Evolutionary conservation across 1,140 invertebrate species (phyloP).

Genomic region (Neotoxoptera formosana): DNA sequence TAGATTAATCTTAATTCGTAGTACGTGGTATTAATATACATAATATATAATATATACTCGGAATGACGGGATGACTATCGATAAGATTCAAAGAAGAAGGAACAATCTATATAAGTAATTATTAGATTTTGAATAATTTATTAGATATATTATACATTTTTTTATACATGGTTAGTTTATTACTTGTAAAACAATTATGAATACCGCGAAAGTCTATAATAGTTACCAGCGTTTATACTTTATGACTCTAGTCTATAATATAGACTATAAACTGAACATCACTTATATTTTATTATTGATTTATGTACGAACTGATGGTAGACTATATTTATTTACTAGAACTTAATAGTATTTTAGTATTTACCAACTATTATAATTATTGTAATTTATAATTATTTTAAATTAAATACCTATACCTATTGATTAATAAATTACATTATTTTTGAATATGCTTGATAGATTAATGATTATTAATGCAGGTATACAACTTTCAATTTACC

Average conservation of each 20-base stretch:
- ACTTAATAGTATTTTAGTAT: not conserved
- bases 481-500: no score
- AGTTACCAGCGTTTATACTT: not conserved
- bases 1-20: not conserved
- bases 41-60: not conserved
- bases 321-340: not conserved
- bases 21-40: not conserved
- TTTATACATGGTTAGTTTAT: not conserved
- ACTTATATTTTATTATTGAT: not conserved
- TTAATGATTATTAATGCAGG: no score
- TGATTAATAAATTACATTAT: no score
- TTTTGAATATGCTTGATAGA: no score
- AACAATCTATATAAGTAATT: not conserved
- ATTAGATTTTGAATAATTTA: not conserved
- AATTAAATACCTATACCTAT: not conserved
- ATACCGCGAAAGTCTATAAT: not conserved
- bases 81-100: not conserved
- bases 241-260: not conserved
- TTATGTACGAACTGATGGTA: not conserved
- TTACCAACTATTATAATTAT: not conserved
- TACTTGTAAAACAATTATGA: not conserved
- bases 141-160: not conserved
- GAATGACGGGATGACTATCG: not conserved
- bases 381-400: no score
- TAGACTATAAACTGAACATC: not conserved